Conservation (phyloP, 2,113 vertebrate genomes). For the Hippocampus mohnikei region DNA sequence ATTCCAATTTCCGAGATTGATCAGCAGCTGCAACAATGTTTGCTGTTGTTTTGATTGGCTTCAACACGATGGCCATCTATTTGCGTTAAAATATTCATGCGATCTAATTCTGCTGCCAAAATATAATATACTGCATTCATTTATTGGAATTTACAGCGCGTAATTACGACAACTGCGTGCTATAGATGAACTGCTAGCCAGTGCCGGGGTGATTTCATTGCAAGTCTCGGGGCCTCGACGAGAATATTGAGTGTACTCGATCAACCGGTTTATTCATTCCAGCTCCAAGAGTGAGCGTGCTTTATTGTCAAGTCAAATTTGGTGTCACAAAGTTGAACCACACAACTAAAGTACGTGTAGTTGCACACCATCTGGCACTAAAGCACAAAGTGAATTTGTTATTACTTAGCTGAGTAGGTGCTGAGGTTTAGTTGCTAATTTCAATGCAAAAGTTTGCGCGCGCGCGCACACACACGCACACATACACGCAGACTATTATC, state of each 20-base stretch:
- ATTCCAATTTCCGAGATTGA: neutral
- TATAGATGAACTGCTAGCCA: neutral
- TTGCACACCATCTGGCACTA: neutral
- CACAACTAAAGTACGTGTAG: neutral
- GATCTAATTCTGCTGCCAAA: neutral
- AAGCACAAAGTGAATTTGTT: neutral
- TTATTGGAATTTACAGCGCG: neutral
- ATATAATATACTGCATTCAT: neutral
- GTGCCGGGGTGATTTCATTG: neutral
- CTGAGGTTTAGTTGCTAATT: neutral
- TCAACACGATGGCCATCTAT: neutral
- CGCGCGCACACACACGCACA: neutral
- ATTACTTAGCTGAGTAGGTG: neutral
- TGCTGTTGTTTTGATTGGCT: neutral
- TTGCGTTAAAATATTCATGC: neutral
- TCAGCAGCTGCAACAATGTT: neutral
- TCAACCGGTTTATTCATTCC: neutral
- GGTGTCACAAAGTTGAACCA: neutral
- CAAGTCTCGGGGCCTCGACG: neutral
- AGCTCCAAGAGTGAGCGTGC: neutral
- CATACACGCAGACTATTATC: constrained; percentile 32
- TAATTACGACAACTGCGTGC: neutral
- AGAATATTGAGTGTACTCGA: neutral
- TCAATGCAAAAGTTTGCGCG: neutral
- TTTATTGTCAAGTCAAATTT: neutral